Conservation (phyloP, 2,113 vertebrate genomes). For the Epinephelus moara region DNA sequence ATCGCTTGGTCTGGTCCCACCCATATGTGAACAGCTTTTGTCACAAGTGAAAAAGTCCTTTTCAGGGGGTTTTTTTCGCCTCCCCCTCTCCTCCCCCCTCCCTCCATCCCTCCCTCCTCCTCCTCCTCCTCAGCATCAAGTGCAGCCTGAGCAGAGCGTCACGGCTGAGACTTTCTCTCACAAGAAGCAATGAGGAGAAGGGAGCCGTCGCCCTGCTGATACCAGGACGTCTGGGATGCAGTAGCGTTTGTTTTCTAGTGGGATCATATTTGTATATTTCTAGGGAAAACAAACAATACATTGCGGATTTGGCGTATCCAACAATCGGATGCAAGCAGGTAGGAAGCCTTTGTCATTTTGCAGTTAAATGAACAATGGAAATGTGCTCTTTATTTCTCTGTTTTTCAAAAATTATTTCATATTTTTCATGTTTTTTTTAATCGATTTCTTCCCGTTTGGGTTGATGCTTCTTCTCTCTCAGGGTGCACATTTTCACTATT, state of each 20-base stretch:
- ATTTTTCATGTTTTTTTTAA: not conserved
- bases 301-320: slow-evolving; percentile 74
- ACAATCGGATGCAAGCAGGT: slow-evolving; percentile 86
- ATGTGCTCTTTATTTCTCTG: not conserved
- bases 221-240: slow-evolving; percentile 77
- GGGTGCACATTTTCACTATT: not conserved
- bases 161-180: slow-evolving; percentile 73
- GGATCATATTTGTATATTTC: slow-evolving; percentile 69
- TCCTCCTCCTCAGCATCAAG: slow-evolving; percentile 83
- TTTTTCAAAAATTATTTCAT: not conserved
- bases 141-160: slow-evolving; percentile 75
- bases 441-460: not conserved
- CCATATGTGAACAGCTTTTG: slow-evolving; percentile 81
- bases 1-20: slow-evolving; percentile 73
- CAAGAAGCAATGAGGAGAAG: slow-evolving; percentile 79
- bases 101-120: slow-evolving; percentile 17
- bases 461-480: not conserved
- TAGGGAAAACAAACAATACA: slow-evolving; percentile 62
- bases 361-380: not conserved
- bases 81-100: slow-evolving; percentile 4
- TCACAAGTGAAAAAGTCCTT: slow-evolving; percentile 68
- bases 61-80: slow-evolving; percentile 54
- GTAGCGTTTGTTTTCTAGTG: slow-evolving; percentile 56
- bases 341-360: slow-evolving; percentile 55
- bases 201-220: slow-evolving; percentile 71